Conservation (phyloP, 2,888 invertebrate genomes). For the Anarsia innoxiella region DNA sequence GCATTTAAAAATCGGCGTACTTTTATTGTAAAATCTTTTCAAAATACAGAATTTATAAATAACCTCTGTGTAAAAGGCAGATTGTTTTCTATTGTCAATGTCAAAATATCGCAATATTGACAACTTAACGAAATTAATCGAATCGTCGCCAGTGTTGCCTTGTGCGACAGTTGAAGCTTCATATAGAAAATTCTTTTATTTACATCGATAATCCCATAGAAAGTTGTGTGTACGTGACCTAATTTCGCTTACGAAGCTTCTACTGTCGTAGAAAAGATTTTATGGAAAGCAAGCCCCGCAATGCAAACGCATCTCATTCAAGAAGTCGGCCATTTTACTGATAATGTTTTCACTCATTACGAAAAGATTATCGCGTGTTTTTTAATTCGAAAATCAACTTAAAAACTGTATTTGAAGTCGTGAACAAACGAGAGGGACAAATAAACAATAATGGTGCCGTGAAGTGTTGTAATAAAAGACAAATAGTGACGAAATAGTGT, state of each 20-base stretch:
- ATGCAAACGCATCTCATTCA: slow-evolving; percentile 58
- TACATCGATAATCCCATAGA: slow-evolving; percentile 26
- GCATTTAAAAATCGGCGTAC: too few relatives aligned
- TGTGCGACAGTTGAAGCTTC: slow-evolving; percentile 48
- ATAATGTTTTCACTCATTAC: slow-evolving; percentile 63
- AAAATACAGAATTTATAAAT: slow-evolving; percentile 26
- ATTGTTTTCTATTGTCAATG: too few relatives aligned
- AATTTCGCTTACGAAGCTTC: slow-evolving; percentile 56
- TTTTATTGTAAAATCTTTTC: slow-evolving; percentile 42
- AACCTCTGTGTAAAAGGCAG: too few relatives aligned
- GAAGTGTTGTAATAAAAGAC: slow-evolving; percentile 37
- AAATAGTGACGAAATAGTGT: slow-evolving; percentile 45
- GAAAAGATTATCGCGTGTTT: slow-evolving; percentile 39
- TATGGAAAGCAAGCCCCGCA: slow-evolving; percentile 27
- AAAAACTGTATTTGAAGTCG: not conserved
- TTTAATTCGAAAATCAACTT: slow-evolving; percentile 10
- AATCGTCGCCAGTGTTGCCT: slow-evolving; percentile 43
- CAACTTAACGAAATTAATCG: slow-evolving; percentile 47
- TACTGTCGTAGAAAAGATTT: slow-evolving; percentile 46
- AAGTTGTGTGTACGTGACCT: slow-evolving; percentile 66
- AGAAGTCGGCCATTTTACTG: slow-evolving; percentile 70
- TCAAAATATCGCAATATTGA: slow-evolving; percentile 29
- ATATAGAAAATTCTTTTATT: slow-evolving; percentile 40
- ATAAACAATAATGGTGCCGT: slow-evolving; percentile 29
- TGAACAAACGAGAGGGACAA: slow-evolving; percentile 18